phyloP scores from a whole-genome alignment of 2,113 vertebrate species.

The Macquaria australasica region DNA sequence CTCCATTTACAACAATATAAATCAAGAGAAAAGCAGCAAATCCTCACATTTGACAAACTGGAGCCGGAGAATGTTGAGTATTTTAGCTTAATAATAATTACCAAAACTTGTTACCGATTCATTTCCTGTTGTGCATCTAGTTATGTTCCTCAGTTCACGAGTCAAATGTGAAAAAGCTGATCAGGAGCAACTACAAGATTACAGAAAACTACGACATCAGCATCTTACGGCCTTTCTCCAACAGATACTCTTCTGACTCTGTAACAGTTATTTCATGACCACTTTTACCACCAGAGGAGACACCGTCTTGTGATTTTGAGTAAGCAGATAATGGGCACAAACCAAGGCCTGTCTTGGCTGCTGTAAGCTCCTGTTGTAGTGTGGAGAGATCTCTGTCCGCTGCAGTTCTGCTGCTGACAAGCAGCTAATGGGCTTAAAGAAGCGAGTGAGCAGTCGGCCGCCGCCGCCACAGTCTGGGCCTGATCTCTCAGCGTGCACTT shows the following conservation, averaged over 20 bases:
- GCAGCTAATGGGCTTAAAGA: slow-evolving; percentile 60
- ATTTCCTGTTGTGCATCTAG: too few species aligned
- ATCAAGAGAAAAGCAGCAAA: too few species aligned
- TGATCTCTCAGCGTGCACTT: neutral
- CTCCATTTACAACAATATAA: too few species aligned
- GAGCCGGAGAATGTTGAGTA: too few species aligned
- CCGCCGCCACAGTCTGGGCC: neutral
- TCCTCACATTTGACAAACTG: too few species aligned
- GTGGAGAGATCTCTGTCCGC: slow-evolving; percentile 12
- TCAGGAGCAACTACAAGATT: neutral
- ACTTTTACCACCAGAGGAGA: neutral
- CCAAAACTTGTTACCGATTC: too few species aligned
- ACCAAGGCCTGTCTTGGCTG: slow-evolving; percentile 22
- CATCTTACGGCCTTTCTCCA: neutral
- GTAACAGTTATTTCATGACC: neutral
- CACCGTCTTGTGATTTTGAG: slow-evolving; percentile 43
- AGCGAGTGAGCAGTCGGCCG: slow-evolving; percentile 16
- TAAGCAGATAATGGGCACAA: slow-evolving; percentile 42
- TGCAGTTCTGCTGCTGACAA: neutral
- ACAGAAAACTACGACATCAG: neutral
- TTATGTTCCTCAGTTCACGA: too few species aligned
- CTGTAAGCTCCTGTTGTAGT: slow-evolving; percentile 32
- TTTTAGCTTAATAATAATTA: too few species aligned
- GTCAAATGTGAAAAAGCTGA: neutral
- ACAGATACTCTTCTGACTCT: neutral